These are phyloP conservation scores for Chrysaora quinquecirrha DNA, from an alignment of 30 jellyfish, hydroid and myxozoan species.

Conservation along the genomic window DNA sequence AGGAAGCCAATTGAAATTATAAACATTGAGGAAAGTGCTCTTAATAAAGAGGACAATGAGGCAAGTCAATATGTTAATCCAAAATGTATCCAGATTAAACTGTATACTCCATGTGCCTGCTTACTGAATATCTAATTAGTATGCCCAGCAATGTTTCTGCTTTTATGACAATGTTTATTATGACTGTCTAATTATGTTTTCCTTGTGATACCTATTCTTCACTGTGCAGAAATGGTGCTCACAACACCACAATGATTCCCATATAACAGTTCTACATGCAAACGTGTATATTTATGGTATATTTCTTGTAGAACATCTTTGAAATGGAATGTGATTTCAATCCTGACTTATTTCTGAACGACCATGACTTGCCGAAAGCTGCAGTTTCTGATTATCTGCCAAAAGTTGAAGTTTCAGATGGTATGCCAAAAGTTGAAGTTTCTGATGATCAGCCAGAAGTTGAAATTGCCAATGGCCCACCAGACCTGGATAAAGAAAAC, in stretches of 20 bases:
- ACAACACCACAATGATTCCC: background rate
- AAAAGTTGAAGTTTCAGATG: background rate
- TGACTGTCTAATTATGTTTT: no score
- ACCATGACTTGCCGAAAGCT: background rate
- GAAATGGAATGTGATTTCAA: background rate
- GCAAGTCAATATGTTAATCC: background rate
- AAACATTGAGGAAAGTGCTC: background rate
- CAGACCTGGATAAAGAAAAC: no score
- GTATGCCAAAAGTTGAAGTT: background rate
- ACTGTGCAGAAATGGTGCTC: background rate
- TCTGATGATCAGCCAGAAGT: background rate
- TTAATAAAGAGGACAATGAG: background rate
- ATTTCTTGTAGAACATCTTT: background rate
- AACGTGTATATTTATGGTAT: background rate
- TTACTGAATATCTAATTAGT: background rate
- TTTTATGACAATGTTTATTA: no score
- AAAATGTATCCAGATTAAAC: background rate
- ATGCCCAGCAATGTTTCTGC: no score
- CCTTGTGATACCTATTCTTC: no score
- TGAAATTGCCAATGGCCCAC: no score
- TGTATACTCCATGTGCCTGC: background rate
- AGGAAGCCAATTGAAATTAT: background rate
- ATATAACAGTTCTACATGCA: background rate
- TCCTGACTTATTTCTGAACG: background rate
- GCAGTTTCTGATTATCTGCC: background rate